phyloP scores from a whole-genome alignment of 2,113 vertebrate genomes.

The Lanius collurio region DNA sequence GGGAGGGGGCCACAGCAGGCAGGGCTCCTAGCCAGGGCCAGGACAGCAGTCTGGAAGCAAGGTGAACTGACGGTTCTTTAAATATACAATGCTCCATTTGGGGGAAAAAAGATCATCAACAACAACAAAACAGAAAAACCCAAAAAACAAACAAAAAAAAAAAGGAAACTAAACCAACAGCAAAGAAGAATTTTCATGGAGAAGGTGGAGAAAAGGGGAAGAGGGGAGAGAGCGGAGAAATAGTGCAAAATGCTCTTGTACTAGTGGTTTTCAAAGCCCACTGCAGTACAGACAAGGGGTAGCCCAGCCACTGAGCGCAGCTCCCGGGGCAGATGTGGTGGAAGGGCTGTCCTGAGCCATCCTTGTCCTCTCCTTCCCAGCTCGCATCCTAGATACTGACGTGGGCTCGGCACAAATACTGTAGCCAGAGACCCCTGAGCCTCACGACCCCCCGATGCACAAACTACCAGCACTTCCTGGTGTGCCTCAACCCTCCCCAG shows the following conservation, averaged over 20 bases:
- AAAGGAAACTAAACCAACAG: not conserved
- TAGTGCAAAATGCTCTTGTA: conserved; percentile 78
- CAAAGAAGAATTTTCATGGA: not conserved
- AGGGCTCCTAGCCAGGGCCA: conserved; percentile 24
- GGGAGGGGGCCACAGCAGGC: not conserved
- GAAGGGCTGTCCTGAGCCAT: not conserved
- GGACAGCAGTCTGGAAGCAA: conserved; percentile 45
- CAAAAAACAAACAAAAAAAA: not conserved
- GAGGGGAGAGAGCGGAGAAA: conserved; percentile 58
- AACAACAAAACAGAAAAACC: not conserved
- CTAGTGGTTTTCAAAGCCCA: conserved; percentile 78
- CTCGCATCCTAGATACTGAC: accelerated
- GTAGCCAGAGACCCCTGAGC: not conserved
- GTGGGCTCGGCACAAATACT: accelerated
- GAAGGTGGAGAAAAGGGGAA: conserved; percentile 30
- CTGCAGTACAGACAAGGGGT: conserved; percentile 67
- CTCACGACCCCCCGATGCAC: not conserved
- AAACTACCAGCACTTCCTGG: not conserved
- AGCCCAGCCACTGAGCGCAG: not conserved
- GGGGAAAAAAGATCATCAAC: not conserved
- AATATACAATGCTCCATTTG: conserved; percentile 59
- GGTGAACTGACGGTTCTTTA: conserved; percentile 23
- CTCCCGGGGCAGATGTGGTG: not conserved
- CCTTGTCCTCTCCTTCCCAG: not conserved
- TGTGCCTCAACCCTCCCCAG: not conserved